Conservation (phyloP, 2,113 vertebrate species). For the Lampris megalopsis region DNA sequence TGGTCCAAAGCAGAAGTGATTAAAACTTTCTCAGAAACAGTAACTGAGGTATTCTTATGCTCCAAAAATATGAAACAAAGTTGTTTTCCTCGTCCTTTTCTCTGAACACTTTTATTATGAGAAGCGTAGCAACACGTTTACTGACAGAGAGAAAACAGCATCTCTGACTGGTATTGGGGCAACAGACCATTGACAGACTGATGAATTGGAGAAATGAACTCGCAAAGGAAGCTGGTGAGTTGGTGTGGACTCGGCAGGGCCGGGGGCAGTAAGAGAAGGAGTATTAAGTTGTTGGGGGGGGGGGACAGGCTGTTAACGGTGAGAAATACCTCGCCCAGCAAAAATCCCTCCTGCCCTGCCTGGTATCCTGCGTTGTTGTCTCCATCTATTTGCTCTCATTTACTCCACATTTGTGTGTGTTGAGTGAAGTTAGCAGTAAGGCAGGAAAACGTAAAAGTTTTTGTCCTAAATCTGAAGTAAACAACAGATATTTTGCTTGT, state of each 20-base stretch:
- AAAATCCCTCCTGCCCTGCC: too few species aligned
- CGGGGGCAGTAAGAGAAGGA: background rate
- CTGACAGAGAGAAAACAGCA: slow-evolving; percentile 63
- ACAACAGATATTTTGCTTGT: background rate
- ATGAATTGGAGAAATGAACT: background rate
- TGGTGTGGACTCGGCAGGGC: background rate
- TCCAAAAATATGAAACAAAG: slow-evolving; percentile 57
- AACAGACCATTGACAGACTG: background rate
- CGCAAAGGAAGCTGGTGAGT: background rate
- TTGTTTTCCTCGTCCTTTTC: slow-evolving; percentile 33
- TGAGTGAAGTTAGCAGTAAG: background rate
- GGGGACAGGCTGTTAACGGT: too few species aligned
- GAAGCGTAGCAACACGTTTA: slow-evolving; percentile 75
- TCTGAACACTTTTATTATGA: slow-evolving; percentile 69
- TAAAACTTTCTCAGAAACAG: slow-evolving; percentile 5
- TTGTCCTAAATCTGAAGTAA: slow-evolving; percentile 2
- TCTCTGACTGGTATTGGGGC: slow-evolving; percentile 2
- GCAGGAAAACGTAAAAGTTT: background rate
- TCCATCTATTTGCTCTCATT: background rate
- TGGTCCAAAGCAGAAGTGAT: slow-evolving; percentile 62
- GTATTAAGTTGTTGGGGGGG: too few species aligned
- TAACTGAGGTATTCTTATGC: slow-evolving; percentile 45
- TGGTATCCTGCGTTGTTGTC: too few species aligned
- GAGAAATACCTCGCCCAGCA: too few species aligned
- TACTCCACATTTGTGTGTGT: background rate